Base-by-base conservation (phyloP, 2,888 invertebrate species). In the Pristionchus entomophagus region DNA sequence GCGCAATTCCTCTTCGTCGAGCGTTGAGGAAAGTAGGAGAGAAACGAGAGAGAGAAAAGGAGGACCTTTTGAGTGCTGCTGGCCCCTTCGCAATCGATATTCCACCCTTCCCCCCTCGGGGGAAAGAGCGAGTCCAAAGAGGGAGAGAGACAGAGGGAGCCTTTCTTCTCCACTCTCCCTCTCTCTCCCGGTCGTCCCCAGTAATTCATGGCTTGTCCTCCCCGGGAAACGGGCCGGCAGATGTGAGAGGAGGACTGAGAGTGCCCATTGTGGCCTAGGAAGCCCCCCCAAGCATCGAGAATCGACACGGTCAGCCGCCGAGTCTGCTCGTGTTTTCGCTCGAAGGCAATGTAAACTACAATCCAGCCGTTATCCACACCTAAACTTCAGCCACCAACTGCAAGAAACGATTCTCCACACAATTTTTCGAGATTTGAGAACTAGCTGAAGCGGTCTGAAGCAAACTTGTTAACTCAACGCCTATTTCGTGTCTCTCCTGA, bases 21-120 rank as follows among this genome's bases (percentile, higher is more conserved):
- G 45, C 6, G 56, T 14, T 8, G 19, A 56, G n/a, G 6, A 56
- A 22, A n/a, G 56, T 8, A 41, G 73, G n/a, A 73, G 41, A 26
- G 45, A 41, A 19, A 73, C 6, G 62, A 62, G 29, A 65, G 65
- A 35, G 65, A 8, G 65, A 65, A n/a, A 35, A 45, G 26, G 73
- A 73, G 73, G 41, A 26, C 73, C 73, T 73, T 45, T 73, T 45
- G 73, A 73, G 73, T 73, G 73, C 41, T 73, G 73, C 41, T 45
- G 38, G 38, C 22, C 65, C 32, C 65, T 65, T 35, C 35, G 65
- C 35, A 65, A 65, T 65, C 65, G 65, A 65, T 65, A 65, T 65
- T 65, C 65, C 65, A 65, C 65, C 35, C 65, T 65, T 65, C 65
- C 65, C 35, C 62, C 17, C 32, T 32, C 62, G 4, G 35, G 3